These are phyloP conservation scores for Bembecia ichneumoniformis DNA, from an alignment of 2,888 invertebrate genomes.

Conservation along the genomic window DNA sequence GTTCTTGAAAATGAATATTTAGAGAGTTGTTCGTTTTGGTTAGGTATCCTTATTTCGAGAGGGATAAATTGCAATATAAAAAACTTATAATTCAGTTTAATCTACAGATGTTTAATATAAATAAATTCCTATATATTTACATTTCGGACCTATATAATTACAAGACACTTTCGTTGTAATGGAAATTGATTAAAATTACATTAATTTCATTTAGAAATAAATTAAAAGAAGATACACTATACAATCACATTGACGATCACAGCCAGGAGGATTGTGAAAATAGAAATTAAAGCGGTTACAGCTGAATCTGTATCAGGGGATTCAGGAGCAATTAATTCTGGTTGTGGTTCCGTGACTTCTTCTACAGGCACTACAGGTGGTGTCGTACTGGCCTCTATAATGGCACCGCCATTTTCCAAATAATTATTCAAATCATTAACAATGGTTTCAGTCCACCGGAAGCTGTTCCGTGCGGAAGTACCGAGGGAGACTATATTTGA, in stretches of 20 bases:
- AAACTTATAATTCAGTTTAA: too few relatives aligned
- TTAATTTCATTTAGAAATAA: not conserved
- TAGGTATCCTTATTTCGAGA: too few relatives aligned
- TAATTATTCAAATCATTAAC: constrained; percentile 31
- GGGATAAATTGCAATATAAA: too few relatives aligned
- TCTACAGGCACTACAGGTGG: constrained; percentile 17
- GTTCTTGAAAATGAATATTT: too few relatives aligned
- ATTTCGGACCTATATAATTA: not conserved
- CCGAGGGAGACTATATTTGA: constrained; percentile 22
- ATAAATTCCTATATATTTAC: not conserved
- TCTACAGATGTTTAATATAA: not conserved
- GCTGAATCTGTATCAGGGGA: constrained; percentile 42
- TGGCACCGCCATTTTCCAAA: constrained; percentile 23
- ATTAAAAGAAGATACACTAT: constrained; percentile 13
- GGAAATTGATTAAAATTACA: not conserved
- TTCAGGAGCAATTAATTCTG: constrained; percentile 21
- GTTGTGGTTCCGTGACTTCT: not conserved
- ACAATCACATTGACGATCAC: constrained; percentile 26
- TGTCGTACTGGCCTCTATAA: constrained; percentile 9
- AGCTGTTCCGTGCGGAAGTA: constrained; percentile 20
- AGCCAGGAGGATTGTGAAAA: constrained; percentile 25
- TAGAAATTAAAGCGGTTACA: constrained; percentile 27
- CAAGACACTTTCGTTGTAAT: not conserved
- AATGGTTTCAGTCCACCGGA: constrained; percentile 28
- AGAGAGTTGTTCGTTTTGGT: too few relatives aligned